Percentiles rank a stretch among this genome's conserved stretches.
Conservation (phyloP, 2,888 invertebrate species). For the Chaetoderma sp. region DNA sequence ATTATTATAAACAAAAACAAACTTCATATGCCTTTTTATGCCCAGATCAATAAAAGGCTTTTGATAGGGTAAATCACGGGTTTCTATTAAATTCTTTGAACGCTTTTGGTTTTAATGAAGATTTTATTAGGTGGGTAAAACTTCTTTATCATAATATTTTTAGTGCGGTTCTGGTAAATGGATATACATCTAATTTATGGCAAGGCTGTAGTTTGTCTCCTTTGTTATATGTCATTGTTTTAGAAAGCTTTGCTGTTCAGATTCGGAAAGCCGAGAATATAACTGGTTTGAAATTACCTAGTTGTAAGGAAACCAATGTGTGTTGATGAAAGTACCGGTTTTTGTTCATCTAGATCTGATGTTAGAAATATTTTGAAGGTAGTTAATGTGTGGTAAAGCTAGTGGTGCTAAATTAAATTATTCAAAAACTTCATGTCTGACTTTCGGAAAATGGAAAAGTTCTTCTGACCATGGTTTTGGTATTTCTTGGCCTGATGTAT, state of each 20-base stretch:
- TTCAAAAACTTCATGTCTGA: conserved; percentile 31
- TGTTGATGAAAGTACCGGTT: conserved; percentile 19
- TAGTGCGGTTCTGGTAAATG: background rate
- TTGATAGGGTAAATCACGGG: conserved; percentile 39
- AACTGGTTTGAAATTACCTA: conserved; percentile 23
- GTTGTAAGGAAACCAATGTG: conserved; percentile 7
- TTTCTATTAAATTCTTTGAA: conserved; percentile 35
- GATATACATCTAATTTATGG: background rate
- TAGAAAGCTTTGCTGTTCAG: background rate
- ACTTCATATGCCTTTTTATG: conserved; percentile 32
- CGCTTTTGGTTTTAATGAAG: conserved; percentile 36
- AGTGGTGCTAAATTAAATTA: conserved; percentile 34
- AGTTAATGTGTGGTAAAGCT: conserved; percentile 14
- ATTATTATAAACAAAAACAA: conserved; percentile 37
- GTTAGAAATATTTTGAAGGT: conserved; percentile 5
- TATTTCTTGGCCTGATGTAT: conserved; percentile 1
- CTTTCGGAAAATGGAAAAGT: conserved; percentile 33
- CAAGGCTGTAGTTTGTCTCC: background rate
- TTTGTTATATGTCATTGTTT: background rate
- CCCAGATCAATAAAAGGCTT: conserved; percentile 45
- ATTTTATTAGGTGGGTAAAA: conserved; percentile 36
- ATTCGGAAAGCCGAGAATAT: conserved; percentile 1
- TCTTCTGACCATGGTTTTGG: conserved; percentile 36
- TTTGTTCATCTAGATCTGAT: background rate
- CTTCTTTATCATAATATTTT: conserved; percentile 31